phyloP scores from a whole-genome alignment of 1,140 invertebrate genomes.

The Drosophila trapezifrons region DNA sequence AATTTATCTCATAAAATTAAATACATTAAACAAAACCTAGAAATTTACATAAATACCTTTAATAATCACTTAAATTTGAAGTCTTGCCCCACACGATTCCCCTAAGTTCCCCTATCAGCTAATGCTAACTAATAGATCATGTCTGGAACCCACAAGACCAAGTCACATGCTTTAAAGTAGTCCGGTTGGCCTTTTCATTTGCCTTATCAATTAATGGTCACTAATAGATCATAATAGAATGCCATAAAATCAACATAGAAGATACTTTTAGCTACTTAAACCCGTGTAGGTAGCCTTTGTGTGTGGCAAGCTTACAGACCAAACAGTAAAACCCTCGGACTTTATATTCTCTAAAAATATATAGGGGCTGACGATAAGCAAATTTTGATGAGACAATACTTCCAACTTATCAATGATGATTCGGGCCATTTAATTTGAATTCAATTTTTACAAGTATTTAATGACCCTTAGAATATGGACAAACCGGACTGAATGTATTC shows the following conservation, averaged over 20 bases:
- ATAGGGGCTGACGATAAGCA: slow-evolving; percentile 54
- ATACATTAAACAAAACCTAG: too few species aligned
- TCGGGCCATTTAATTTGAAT: slow-evolving; percentile 67
- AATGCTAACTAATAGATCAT: slow-evolving; percentile 28
- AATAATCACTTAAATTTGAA: too few species aligned
- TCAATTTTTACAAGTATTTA: slow-evolving; percentile 71
- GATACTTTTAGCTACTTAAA: slow-evolving; percentile 57
- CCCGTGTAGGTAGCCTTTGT: slow-evolving; percentile 43
- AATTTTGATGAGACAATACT: slow-evolving; percentile 55
- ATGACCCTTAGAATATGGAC: slow-evolving; percentile 41
- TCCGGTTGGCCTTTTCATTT: slow-evolving; percentile 18
- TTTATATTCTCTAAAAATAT: slow-evolving; percentile 34
- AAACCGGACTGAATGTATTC: slow-evolving; percentile 31
- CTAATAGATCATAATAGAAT: slow-evolving; percentile 79
- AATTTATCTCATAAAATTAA: too few species aligned
- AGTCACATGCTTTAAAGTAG: slow-evolving; percentile 22
- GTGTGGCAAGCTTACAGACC: slow-evolving; percentile 43
- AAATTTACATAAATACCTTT: too few species aligned
- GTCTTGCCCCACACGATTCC: slow-evolving; percentile 1
- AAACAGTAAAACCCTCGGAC: slow-evolving; percentile 5
- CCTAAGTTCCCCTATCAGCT: background rate
- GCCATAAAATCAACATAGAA: slow-evolving; percentile 58
- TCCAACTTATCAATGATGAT: slow-evolving; percentile 53
- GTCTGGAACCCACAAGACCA: background rate
- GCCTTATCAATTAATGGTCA: slow-evolving; percentile 71